These are phyloP conservation scores for Drosophila mimica DNA, from an alignment of 2,888 invertebrate genomes.

Conservation along the genomic window DNA sequence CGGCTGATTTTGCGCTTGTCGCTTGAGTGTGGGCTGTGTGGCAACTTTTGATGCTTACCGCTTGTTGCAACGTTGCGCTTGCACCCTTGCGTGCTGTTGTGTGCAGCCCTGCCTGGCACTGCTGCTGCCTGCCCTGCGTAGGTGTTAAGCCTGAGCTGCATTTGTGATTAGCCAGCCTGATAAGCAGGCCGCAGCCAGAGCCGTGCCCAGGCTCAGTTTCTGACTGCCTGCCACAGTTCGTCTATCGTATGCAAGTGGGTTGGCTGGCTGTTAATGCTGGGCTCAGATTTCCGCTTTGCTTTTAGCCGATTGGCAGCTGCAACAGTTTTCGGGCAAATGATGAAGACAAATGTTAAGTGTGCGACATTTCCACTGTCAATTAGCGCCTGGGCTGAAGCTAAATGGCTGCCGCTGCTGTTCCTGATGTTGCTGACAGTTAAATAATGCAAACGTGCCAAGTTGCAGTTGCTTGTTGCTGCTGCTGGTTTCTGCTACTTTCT, in stretches of 20 bases:
- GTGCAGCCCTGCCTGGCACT: constrained; percentile 10
- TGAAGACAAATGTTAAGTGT: constrained; percentile 77
- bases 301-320: constrained; percentile 25
- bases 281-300: constrained; percentile 52
- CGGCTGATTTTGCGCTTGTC: constrained; percentile 37
- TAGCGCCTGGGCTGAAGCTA: constrained; percentile 58
- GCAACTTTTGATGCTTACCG: constrained; percentile 61
- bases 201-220: constrained; percentile 32
- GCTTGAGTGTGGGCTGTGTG: constrained; percentile 59
- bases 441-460: constrained; percentile 75
- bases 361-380: constrained; percentile 79
- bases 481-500: constrained; percentile 41
- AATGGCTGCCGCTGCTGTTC: constrained; percentile 52
- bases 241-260: constrained; percentile 61
- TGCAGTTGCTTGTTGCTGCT: constrained; percentile 65
- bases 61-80: constrained; percentile 13
- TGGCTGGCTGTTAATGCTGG: constrained; percentile 25
- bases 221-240: constrained; percentile 14
- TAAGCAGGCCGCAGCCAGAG: constrained; percentile 32
- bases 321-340: constrained; percentile 51
- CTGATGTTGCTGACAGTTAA: constrained; percentile 73
- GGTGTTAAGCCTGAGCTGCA: constrained; percentile 50
- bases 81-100: constrained; percentile 20
- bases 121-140: constrained; percentile 43
- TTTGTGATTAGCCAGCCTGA: constrained; percentile 56